phyloP scores from a whole-genome alignment of 2,113 vertebrate species.

The Gallinago undulata region DNA sequence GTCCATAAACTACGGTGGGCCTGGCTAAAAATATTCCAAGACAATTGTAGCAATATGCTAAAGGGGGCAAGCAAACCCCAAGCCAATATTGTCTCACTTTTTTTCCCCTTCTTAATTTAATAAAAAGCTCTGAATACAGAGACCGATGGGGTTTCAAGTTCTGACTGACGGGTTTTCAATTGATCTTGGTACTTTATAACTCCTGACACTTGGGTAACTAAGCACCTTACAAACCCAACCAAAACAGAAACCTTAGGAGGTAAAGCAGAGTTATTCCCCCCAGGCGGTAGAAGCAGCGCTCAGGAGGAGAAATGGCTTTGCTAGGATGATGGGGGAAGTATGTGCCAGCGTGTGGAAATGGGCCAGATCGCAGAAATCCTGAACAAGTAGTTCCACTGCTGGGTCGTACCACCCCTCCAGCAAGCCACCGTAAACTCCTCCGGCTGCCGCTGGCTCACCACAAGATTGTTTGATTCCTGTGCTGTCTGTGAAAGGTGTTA shows the following conservation, averaged over 20 bases:
- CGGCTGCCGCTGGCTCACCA: background rate
- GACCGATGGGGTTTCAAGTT: slow-evolving; percentile 36
- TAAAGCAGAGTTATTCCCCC: background rate
- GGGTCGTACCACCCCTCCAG: background rate
- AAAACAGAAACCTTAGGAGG: background rate
- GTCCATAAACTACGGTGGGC: slow-evolving; percentile 21
- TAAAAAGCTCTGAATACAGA: slow-evolving; percentile 55
- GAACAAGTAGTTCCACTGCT: background rate
- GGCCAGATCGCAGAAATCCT: background rate
- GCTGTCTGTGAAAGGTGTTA: background rate
- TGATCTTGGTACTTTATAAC: slow-evolving; percentile 5
- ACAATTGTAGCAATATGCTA: slow-evolving; percentile 43
- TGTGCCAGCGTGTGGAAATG: background rate
- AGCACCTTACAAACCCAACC: background rate
- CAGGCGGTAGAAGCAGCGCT: background rate
- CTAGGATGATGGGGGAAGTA: background rate
- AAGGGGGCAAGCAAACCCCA: slow-evolving; percentile 28
- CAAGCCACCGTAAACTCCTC: background rate
- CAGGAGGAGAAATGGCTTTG: background rate
- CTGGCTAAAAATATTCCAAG: slow-evolving; percentile 41
- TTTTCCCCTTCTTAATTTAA: slow-evolving; percentile 45
- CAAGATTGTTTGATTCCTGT: background rate
- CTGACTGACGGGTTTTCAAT: slow-evolving; percentile 32
- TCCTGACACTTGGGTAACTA: background rate
- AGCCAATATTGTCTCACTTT: slow-evolving; percentile 34